Evolutionary conservation across 2,888 invertebrate species (phyloP), one percentile per base, ranked within the genome.

Genomic region (Alviniconcha strummeri): DNA sequence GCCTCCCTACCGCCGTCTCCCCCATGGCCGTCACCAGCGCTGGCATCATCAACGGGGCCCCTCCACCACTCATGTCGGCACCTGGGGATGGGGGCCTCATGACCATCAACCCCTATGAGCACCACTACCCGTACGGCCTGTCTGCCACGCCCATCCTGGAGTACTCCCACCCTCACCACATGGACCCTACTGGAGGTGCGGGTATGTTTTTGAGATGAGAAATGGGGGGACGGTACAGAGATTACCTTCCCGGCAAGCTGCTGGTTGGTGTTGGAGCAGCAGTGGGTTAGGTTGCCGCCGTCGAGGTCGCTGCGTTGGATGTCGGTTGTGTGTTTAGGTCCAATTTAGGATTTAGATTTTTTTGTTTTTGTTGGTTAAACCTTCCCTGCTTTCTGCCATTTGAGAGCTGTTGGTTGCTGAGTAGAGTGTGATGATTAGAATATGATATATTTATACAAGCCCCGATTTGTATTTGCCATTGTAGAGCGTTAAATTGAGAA

Each of bases 1-100:
- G 96, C 95, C 85, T 95, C 95, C 86, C 88, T 19, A 0, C 55
- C 1, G 78, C 85, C 4, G 84, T 86, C 54, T 7, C 80, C 1
- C 82, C 85, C 5, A 86, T 86, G 55, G 71, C 88, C 6, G 86
- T 88, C 54, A 88, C 89, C 17, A 88, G 87, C 71, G 86, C 89
- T 19, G 87, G 88, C 60, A 85, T 92, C 80, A 83, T 92, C 75
- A 90, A 89, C 84, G 91, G 91, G 52, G 91, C 95, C 67, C 94
- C 94, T 9, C 95, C 96, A 81, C 96, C 96, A 77, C 95, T 96
- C 78, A 91, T 94, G 83, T 92, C 96, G 95, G 91, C 95, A 94
- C 84, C 92, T 88, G 84, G 84, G 9, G 85, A 86, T 4, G 97
- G 96, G 79, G 86, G 88, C 19, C 89, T 90, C 55, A 85, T 91